phyloP scores from a whole-genome alignment of 2,797 vertebrate genomes.

The Sebastes alutus region DNA sequence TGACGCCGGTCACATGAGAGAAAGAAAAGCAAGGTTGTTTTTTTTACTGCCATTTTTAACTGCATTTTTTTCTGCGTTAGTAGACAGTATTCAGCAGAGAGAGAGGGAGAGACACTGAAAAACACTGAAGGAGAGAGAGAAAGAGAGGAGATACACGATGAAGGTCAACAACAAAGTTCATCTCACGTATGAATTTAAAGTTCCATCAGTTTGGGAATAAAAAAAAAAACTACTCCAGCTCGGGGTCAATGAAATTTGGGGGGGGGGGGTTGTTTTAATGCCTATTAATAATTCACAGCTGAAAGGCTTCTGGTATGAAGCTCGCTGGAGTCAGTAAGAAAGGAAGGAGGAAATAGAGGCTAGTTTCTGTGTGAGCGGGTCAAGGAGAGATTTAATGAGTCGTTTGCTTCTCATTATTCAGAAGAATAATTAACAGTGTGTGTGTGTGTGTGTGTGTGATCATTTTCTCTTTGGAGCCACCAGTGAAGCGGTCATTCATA shows the following conservation, averaged over 20 bases:
- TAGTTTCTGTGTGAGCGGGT: conserved; percentile 39
- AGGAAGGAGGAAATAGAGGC: conserved; percentile 21
- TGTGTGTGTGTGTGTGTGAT: conserved; percentile 20
- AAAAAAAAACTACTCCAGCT: neutral
- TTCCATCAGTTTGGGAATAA: neutral
- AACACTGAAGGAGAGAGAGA: neutral
- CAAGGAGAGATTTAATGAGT: conserved; percentile 81
- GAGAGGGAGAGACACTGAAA: neutral
- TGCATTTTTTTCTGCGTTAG: conserved; percentile 8
- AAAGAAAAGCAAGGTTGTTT: conserved; percentile 27
- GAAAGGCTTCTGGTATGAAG: conserved; percentile 25
- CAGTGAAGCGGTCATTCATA: conserved; percentile 18
- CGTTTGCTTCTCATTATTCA: conserved; percentile 74
- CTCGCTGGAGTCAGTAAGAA: conserved; percentile 25
- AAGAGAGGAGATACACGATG: neutral
- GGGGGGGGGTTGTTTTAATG: neutral
- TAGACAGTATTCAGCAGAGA: neutral
- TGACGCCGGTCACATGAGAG: conserved; percentile 50
- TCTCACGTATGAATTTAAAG: neutral
- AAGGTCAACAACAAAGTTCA: conserved; percentile 38
- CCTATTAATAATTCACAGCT: conserved; percentile 52
- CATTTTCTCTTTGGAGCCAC: neutral
- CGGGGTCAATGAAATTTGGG: conserved; percentile 7
- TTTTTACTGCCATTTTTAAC: conserved; percentile 1
- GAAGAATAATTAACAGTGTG: conserved; percentile 67